These are phyloP conservation scores for Pachymerium ferrugineum DNA, from an alignment of 2,888 invertebrate genomes.

Conservation along the genomic window DNA sequence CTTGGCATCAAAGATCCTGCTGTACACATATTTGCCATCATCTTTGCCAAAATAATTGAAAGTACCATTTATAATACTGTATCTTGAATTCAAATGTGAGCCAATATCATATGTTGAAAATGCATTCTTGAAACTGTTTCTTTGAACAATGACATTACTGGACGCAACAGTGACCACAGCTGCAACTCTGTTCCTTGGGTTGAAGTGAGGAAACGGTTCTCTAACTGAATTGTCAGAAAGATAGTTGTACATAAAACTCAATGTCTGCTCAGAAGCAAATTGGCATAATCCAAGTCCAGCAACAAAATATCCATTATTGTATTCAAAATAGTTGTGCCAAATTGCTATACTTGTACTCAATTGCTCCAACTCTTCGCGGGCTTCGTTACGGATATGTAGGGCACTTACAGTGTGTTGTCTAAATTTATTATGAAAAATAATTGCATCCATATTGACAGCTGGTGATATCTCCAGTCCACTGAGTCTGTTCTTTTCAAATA, in stretches of 20 bases:
- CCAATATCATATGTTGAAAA: slow-evolving; percentile 90
- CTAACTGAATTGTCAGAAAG: slow-evolving; percentile 75
- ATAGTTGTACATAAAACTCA: slow-evolving; percentile 82
- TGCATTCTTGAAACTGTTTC: slow-evolving; percentile 88
- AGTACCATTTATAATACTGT: slow-evolving; percentile 85
- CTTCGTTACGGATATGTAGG: slow-evolving; percentile 73
- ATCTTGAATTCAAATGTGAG: slow-evolving; percentile 90
- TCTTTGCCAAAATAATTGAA: slow-evolving; percentile 80
- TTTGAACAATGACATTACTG: slow-evolving; percentile 75
- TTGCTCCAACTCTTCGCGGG: slow-evolving; percentile 71
- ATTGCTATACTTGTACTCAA: slow-evolving; percentile 66
- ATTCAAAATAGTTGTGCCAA: slow-evolving; percentile 80
- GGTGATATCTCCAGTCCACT: slow-evolving; percentile 73
- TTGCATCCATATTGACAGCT: slow-evolving; percentile 68
- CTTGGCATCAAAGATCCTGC: slow-evolving; percentile 58
- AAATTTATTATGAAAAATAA: slow-evolving; percentile 84
- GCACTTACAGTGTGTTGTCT: slow-evolving; percentile 73
- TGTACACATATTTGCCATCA: slow-evolving; percentile 44
- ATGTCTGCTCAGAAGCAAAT: slow-evolving; percentile 66
- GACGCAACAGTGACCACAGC: slow-evolving; percentile 89
- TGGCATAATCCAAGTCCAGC: slow-evolving; percentile 81
- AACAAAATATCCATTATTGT: slow-evolving; percentile 82
- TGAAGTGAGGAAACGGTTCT: slow-evolving; percentile 75
- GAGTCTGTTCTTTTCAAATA: slow-evolving; percentile 65
- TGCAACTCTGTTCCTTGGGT: slow-evolving; percentile 84